Evolutionary conservation across 1,140 invertebrate genomes (phyloP).

Genomic region (Drosophila simulans): DNA sequence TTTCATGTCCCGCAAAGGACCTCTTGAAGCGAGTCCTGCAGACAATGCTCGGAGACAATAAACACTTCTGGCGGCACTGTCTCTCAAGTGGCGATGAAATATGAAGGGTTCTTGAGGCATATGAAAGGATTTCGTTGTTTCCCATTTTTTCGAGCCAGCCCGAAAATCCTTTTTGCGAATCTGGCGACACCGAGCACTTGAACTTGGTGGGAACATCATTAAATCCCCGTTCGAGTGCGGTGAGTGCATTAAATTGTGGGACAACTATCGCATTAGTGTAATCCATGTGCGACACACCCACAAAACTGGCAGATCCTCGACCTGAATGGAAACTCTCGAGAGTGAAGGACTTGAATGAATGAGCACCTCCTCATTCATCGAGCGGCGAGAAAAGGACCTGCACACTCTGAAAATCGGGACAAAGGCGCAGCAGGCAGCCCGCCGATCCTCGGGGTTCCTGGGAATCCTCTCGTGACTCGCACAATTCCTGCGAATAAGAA

Average conservation of each 20-base stretch:
- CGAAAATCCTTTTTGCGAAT: conserved; percentile 77
- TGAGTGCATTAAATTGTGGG: conserved; percentile 72
- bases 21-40: conserved; percentile 11
- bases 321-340: conserved; percentile 41
- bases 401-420: conserved; percentile 43
- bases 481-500: conserved; percentile 37
- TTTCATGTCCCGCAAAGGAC: conserved; percentile 1
- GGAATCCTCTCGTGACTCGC: conserved; percentile 51
- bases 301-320: conserved; percentile 16
- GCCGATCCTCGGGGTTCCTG: conserved; percentile 54
- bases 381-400: conserved; percentile 32
- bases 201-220: conserved; percentile 77
- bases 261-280: conserved; percentile 77
- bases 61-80: conserved; percentile 58
- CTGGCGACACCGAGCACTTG: conserved; percentile 64
- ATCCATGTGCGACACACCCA: conserved; percentile 76
- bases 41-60: conserved; percentile 57
- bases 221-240: conserved; percentile 64
- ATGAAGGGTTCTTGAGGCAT: conserved; percentile 70
- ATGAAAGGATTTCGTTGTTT: conserved; percentile 69
- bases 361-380: conserved; percentile 56
- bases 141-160: conserved; percentile 29
- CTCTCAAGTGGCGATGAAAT: conserved; percentile 72
- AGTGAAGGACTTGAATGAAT: conserved; percentile 57
- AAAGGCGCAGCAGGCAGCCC: conserved; percentile 68